Percentiles rank a stretch among this genome's conserved stretches.
These are phyloP conservation scores for Drosophila subpulchrella DNA, from an alignment of 1,140 invertebrate genomes.

Conservation along the genomic window DNA sequence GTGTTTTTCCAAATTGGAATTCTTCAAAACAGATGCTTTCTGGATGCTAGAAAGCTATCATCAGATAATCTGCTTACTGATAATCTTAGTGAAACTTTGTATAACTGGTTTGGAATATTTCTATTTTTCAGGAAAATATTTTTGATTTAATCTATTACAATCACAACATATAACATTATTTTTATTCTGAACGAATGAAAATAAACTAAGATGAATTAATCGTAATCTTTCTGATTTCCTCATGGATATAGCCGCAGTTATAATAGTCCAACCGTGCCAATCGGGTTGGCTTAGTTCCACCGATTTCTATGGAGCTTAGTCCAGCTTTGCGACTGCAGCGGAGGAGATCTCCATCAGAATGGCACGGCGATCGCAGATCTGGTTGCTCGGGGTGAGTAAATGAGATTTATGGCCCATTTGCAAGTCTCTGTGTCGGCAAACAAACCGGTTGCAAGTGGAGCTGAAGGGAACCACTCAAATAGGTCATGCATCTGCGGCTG, in stretches of 20 bases:
- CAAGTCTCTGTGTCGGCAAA: not conserved
- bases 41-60: no score
- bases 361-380: slow-evolving; percentile 6
- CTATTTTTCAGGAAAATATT: no score
- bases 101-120: no score
- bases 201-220: no score
- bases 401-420: slow-evolving; percentile 8
- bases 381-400: slow-evolving; percentile 7
- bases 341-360: slow-evolving; percentile 1
- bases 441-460: slow-evolving; percentile 4
- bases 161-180: no score
- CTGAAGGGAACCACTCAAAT: not conserved
- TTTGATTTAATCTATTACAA: no score
- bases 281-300: not conserved
- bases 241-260: not conserved
- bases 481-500: not conserved
- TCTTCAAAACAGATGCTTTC: slow-evolving; percentile 2
- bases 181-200: no score
- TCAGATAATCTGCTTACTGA: no score
- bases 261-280: not conserved
- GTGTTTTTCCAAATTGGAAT: not conserved
- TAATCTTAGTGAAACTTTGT: no score
- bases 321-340: slow-evolving; percentile 2
- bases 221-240: no score
- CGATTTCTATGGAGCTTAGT: not conserved